A percentile compares a stretch with the other conserved stretches of the same genome.
Evolutionary conservation across 2,113 vertebrate species (phyloP).

Genomic region (Cepphus grylle): DNA sequence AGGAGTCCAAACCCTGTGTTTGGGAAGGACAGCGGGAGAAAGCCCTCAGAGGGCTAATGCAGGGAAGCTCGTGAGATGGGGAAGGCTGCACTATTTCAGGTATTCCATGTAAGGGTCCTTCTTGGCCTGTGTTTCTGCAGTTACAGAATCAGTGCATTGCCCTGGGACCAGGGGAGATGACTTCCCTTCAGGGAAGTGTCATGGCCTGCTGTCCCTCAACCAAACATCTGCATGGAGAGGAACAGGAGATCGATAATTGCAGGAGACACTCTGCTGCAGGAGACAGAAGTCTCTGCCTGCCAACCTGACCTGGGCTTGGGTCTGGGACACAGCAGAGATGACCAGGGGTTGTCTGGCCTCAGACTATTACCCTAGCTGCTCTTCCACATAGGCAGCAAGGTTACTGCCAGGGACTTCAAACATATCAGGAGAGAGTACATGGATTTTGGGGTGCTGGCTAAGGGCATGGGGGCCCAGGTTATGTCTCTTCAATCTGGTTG

Average conservation of each 20-base stretch:
- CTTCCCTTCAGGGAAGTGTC: background rate
- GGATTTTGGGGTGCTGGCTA: background rate
- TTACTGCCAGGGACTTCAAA: background rate
- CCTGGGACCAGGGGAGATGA: background rate
- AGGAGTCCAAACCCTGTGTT: background rate
- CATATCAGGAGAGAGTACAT: background rate
- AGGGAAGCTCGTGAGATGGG: background rate
- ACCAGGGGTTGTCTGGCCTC: background rate
- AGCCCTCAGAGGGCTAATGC: background rate
- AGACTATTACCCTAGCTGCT: background rate
- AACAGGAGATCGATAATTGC: background rate
- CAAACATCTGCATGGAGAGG: background rate
- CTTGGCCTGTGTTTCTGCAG: background rate
- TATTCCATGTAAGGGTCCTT: background rate
- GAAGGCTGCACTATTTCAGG: background rate
- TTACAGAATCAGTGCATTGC: background rate
- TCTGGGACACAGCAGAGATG: background rate
- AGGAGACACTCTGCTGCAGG: background rate
- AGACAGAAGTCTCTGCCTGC: background rate
- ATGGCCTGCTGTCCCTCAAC: background rate
- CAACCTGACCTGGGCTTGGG: background rate
- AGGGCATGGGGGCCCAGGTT: background rate
- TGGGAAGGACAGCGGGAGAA: background rate
- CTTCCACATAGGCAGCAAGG: background rate
- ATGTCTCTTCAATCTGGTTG: background rate